Evolutionary conservation across 2,888 invertebrate species (phyloP).

Genomic region (Amphipoea oculea): DNA sequence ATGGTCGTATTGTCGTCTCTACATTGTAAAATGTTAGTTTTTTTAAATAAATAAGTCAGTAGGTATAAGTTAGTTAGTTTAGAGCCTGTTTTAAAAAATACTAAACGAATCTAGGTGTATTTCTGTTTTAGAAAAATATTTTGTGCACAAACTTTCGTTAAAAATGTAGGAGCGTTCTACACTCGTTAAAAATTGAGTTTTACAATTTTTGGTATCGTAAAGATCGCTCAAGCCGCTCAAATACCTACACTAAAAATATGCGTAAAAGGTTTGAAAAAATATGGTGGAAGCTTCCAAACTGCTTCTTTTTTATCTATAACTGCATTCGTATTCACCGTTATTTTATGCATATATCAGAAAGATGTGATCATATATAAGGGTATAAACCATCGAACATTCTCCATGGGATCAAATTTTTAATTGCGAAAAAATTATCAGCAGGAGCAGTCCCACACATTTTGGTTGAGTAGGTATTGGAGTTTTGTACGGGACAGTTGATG

Average conservation of each 20-base stretch:
- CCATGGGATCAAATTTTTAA: background rate
- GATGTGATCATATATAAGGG: too few relatives aligned
- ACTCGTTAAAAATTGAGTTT: slow-evolving; percentile 15
- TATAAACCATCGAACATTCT: background rate
- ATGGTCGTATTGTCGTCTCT: too few relatives aligned
- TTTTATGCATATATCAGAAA: slow-evolving; percentile 2
- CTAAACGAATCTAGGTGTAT: background rate
- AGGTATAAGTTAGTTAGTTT: background rate
- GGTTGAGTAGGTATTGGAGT: background rate
- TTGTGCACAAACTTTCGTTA: background rate
- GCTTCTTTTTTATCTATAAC: slow-evolving; percentile 12
- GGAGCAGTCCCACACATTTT: too few relatives aligned
- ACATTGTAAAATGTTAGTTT: too few relatives aligned
- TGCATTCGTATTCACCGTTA: background rate
- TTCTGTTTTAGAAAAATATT: slow-evolving; percentile 2
- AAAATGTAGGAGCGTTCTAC: background rate
- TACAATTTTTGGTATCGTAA: slow-evolving; percentile 2
- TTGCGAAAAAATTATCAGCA: background rate
- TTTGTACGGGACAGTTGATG: background rate
- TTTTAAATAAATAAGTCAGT: background rate
- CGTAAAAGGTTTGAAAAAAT: slow-evolving; percentile 22
- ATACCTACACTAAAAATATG: slow-evolving; percentile 13
- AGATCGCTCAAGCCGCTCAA: background rate
- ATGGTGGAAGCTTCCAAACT: background rate
- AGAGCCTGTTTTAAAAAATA: background rate